Conservation (phyloP, 2,797 vertebrate species). For the Ctenopoma kingsleyae region DNA sequence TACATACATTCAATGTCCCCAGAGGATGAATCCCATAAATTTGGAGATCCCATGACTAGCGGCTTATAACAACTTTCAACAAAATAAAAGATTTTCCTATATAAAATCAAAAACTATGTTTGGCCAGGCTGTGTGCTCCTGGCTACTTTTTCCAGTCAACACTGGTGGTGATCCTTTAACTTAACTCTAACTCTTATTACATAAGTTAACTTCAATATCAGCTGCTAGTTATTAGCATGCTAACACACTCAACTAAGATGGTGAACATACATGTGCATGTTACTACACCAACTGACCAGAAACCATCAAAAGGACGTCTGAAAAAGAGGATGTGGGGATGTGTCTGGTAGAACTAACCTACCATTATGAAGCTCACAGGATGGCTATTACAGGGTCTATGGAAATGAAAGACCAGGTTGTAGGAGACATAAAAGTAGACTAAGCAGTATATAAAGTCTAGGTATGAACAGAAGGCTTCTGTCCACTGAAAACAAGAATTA, state of each 20-base stretch:
- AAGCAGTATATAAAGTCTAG: not conserved
- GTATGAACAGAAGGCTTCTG: not conserved
- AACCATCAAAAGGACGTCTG: conserved; percentile 5
- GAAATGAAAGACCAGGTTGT: conserved; percentile 29
- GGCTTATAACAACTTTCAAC: too few relatives aligned
- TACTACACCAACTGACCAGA: not conserved
- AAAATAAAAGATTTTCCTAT: too few relatives aligned
- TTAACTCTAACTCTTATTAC: too few relatives aligned
- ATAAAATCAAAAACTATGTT: too few relatives aligned
- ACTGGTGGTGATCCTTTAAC: too few relatives aligned
- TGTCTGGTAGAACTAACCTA: not conserved
- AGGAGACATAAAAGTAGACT: too few relatives aligned
- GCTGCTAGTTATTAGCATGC: not conserved
- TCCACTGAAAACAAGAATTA: not conserved
- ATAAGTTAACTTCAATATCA: too few relatives aligned
- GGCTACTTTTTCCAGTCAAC: too few relatives aligned
- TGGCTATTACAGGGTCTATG: conserved; percentile 4
- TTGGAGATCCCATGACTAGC: too few relatives aligned
- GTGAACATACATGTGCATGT: not conserved
- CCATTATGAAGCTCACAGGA: conserved; percentile 28
- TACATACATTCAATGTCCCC: too few relatives aligned
- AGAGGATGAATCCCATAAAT: too few relatives aligned
- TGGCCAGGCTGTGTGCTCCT: too few relatives aligned
- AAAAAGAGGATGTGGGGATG: not conserved
- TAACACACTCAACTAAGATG: not conserved